Evolutionary conservation across 2,113 vertebrate species (phyloP).

Genomic region (Martes martes): DNA sequence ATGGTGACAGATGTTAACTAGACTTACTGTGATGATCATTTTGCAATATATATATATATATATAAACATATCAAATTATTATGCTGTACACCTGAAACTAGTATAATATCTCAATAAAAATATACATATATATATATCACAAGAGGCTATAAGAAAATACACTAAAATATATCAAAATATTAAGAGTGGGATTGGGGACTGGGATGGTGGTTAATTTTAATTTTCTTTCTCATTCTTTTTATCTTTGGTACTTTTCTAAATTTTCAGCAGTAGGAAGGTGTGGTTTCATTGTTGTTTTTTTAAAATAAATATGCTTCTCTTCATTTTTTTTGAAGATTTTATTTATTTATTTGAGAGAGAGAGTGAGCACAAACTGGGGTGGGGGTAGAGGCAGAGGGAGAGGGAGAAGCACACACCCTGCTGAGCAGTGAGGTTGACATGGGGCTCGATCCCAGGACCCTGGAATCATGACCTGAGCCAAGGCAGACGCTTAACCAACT

Average conservation of each 20-base stretch:
- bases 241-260: not conserved
- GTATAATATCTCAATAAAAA: not conserved
- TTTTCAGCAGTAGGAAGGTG: not conserved
- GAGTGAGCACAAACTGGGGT: too few relatives aligned
- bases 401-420: too few relatives aligned
- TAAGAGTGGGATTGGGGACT: not conserved
- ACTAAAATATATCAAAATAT: not conserved
- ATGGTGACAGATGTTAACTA: not conserved
- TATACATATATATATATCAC: not conserved
- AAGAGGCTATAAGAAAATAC: not conserved
- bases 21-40: not conserved
- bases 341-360: too few relatives aligned
- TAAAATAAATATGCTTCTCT: too few relatives aligned
- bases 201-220: not conserved
- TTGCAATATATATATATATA: not conserved
- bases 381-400: too few relatives aligned
- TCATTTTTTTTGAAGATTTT: not conserved
- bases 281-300: not conserved
- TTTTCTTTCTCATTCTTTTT: not conserved
- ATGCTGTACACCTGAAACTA: not conserved
- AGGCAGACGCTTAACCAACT: too few relatives aligned
- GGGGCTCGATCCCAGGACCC: too few relatives aligned
- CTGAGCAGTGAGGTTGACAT: too few relatives aligned
- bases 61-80: not conserved
- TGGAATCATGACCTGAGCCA: too few relatives aligned